A percentile compares a stretch with the other conserved stretches of the same genome.
phyloP scores from a whole-genome alignment of 2,888 invertebrate genomes.

The Dusona sp. region DNA sequence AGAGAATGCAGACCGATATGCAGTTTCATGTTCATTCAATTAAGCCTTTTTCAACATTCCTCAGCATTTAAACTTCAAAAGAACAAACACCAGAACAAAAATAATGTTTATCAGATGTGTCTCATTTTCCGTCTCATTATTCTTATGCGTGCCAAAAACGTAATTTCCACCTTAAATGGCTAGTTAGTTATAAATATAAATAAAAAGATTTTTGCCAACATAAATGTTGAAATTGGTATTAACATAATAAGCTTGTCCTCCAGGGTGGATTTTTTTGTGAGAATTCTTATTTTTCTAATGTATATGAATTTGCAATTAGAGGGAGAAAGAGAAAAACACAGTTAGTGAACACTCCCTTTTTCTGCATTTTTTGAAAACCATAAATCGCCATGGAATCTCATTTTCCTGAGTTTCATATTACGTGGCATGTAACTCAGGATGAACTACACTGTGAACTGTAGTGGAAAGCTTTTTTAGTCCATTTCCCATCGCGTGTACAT shows the following conservation, averaged over 20 bases:
- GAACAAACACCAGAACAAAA: neutral
- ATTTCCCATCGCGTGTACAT: conserved; percentile 7
- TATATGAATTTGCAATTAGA: neutral
- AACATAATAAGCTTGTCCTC: too few relatives aligned
- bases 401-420: conserved; percentile 45
- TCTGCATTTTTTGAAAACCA: conserved; percentile 12
- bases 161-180: too few relatives aligned
- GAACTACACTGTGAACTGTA: conserved; percentile 14
- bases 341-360: neutral
- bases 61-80: neutral
- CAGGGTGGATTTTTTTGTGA: neutral
- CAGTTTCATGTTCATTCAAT: neutral
- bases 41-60: neutral
- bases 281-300: neutral
- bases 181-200: too few relatives aligned
- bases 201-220: too few relatives aligned
- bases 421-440: conserved; percentile 10
- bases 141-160: neutral
- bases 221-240: too few relatives aligned
- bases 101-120: neutral
- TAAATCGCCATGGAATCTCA: conserved; percentile 14
- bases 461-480: neutral
- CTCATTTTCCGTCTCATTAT: neutral
- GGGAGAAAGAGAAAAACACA: neutral
- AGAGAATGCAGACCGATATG: neutral